Evolutionary conservation across 2,113 vertebrate genomes (phyloP), one percentile per base, ranked within the genome.

Genomic region (Caloenas nicobarica): DNA sequence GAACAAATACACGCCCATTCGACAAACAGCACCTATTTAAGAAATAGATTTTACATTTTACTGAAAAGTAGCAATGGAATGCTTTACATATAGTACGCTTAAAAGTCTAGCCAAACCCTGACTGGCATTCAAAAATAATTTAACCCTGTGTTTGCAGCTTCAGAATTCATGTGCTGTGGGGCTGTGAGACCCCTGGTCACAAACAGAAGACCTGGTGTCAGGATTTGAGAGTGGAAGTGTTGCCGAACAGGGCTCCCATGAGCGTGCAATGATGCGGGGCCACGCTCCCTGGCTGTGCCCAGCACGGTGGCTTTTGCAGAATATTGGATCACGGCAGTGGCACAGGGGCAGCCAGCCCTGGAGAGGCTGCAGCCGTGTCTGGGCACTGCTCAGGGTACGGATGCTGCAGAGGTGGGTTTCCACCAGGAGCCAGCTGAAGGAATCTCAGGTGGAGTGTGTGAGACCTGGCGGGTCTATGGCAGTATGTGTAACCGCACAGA

Each of bases 1-100:
- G 87, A 99, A 98, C n/a, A 99, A 97, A 56, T 99, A 99, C 36
- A 99, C 94, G 0, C 98, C 98, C 98, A 98, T 99, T 89, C 99
- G 98, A 94, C 98, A 99, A 96, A 98, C 99, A 16, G 98, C 98
- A 98, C 98, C 98, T 99, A 96, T 62, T 25, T 66, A 69, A 48
- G 51, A 57, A 23, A 77, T 10, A 72, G 29, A n/a, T 17, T 54
- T 69, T 22, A 53, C 7, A 33, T 7, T 54, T 88, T 38, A 53
- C 28, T 70, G 61, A 48, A 73, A 85, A 62, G 65, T 26, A 58
- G 25, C 34, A 42, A 50, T 18, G 2, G 71, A 90, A 42, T 26
- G 9, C 46, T 36, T 62, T 33, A 29, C 19, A 26, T 53, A 23
- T n/a, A 57, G 12, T 44, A 33, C 68, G 33, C 11, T 57, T 66